Evolutionary conservation across 2,113 vertebrate species (phyloP).

Genomic region (Varanus komodoensis): DNA sequence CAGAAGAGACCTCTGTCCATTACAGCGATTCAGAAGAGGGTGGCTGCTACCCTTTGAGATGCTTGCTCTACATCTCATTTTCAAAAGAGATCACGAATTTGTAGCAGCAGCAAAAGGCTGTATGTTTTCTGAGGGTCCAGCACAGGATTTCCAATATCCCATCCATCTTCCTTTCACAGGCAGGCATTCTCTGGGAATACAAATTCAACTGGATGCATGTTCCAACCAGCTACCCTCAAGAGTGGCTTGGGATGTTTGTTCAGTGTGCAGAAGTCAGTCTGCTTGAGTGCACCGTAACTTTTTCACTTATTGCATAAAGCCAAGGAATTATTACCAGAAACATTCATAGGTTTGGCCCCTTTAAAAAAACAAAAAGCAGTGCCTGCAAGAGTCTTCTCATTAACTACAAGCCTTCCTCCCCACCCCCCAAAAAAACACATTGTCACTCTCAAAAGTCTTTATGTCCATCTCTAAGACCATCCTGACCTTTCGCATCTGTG

Average conservation of each 20-base stretch:
- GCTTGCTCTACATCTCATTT: neutral
- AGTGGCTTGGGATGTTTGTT: neutral
- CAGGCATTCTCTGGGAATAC: neutral
- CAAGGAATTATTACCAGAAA: neutral
- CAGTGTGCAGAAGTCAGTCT: neutral
- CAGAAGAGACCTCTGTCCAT: neutral
- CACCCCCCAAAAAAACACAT: neutral
- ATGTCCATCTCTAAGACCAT: neutral
- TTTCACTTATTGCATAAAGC: neutral
- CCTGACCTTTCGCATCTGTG: conserved; percentile 25
- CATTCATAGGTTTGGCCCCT: neutral
- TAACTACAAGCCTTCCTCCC: neutral
- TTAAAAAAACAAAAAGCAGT: neutral
- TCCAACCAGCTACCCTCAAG: neutral
- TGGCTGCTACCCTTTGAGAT: neutral
- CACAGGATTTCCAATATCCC: neutral
- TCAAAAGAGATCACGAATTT: neutral
- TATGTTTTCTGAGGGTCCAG: neutral
- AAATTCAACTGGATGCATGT: neutral
- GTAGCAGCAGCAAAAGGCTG: neutral
- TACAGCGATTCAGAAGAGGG: neutral
- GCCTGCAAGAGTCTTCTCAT: too few relatives aligned
- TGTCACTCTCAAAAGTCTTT: neutral
- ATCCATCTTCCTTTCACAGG: neutral
- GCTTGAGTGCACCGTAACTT: neutral